Evolutionary conservation across 2,113 vertebrate genomes (phyloP).

Genomic region (Chaenogobius annularis): DNA sequence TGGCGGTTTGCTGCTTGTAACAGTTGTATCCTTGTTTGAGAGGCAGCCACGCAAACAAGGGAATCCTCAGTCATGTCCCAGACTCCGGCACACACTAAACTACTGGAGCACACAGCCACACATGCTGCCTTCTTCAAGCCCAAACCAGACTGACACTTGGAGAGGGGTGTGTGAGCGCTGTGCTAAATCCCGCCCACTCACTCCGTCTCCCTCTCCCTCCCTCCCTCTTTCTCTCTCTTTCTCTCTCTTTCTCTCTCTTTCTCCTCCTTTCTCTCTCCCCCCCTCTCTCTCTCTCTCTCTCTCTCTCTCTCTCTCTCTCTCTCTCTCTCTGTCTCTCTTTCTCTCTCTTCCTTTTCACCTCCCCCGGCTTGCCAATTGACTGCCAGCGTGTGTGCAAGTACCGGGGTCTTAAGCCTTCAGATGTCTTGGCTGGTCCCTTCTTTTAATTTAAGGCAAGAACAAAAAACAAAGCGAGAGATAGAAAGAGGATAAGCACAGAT

Average conservation of each 20-base stretch:
- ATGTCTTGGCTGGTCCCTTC: constrained; percentile 52
- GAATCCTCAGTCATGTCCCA: constrained; percentile 48
- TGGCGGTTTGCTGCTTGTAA: constrained; percentile 10
- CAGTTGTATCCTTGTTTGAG: constrained; percentile 48
- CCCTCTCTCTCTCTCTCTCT: constrained; percentile 16
- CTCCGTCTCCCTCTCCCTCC: constrained; percentile 17
- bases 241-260: constrained; percentile 14
- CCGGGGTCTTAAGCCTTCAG: constrained; percentile 58
- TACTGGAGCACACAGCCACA: constrained; percentile 39
- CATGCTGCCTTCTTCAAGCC: constrained; percentile 59
- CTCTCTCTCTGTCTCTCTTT: background rate
- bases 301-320: constrained; percentile 40
- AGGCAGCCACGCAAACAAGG: constrained; percentile 34
- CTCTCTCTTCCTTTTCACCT: constrained; percentile 65
- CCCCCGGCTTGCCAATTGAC: constrained; percentile 65
- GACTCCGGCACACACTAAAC: constrained; percentile 36
- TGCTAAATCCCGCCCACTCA: constrained; percentile 58
- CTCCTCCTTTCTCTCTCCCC: constrained; percentile 66
- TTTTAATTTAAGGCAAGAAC: constrained; percentile 65
- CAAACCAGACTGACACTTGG: constrained; percentile 58
- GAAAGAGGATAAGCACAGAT: constrained; percentile 18
- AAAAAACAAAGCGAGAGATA: constrained; percentile 34
- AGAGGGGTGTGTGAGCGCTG: constrained; percentile 54
- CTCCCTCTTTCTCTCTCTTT: constrained; percentile 41
- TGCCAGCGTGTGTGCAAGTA: constrained; percentile 59